A percentile compares a stretch with the other conserved stretches of the same genome.
phyloP scores from a whole-genome alignment of 2,797 vertebrate genomes.

The Avahi laniger region DNA sequence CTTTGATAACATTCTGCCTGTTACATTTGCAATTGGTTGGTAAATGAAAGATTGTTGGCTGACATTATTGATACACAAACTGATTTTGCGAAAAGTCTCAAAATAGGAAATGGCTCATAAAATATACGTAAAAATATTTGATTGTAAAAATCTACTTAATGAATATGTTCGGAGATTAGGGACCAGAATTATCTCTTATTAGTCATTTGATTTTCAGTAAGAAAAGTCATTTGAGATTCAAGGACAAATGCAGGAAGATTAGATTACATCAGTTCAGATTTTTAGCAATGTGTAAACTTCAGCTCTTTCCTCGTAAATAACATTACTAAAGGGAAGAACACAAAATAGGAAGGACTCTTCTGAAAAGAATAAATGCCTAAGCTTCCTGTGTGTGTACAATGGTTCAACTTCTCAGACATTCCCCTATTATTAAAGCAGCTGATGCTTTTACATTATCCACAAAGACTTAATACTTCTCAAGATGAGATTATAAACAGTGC shows the following conservation, averaged over 20 bases:
- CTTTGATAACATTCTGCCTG: not conserved
- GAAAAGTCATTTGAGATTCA: not conserved
- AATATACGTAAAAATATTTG: not conserved
- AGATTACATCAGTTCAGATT: not conserved
- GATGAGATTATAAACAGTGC: not conserved
- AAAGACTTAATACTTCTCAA: not conserved
- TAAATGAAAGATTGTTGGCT: not conserved
- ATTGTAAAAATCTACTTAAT: not conserved
- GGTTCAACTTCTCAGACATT: not conserved
- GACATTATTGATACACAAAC: conserved; percentile 57
- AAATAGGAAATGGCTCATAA: not conserved
- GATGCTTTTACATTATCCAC: not conserved
- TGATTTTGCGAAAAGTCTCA: not conserved
- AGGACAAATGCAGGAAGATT: not conserved
- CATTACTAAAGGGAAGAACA: not conserved
- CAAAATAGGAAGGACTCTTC: not conserved
- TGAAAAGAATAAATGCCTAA: not conserved
- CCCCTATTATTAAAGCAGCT: not conserved
- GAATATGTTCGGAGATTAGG: not conserved
- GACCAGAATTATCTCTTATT: not conserved
- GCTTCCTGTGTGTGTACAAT: not conserved
- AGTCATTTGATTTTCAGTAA: not conserved
- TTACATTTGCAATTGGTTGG: not conserved
- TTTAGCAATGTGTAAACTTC: not conserved
- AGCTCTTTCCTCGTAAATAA: not conserved